Base-by-base conservation (phyloP, 2,113 vertebrate species). In the Telmatochromis brachygnathus region DNA sequence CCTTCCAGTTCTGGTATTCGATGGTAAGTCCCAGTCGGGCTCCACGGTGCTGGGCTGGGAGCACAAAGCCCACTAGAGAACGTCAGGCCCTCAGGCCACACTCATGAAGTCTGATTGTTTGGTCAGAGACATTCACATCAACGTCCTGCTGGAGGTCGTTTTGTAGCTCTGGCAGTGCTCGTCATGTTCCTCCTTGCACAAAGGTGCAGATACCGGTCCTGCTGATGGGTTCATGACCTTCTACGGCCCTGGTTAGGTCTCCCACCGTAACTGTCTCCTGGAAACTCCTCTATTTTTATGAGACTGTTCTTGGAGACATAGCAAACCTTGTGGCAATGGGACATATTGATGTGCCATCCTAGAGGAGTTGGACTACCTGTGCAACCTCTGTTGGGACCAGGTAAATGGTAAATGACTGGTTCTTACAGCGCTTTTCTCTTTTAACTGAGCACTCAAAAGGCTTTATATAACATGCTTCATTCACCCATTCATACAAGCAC, bases 161-260 rank as follows among this genome's bases (percentile, higher is more conserved):
- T 65, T 65, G 60, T 65, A 37, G 60, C 17, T 65, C 60, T 65
- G 17, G 17, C 30, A 5, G 60, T 65, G 60, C 30, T 35, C 60
- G 0, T 65, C 30, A 0, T 65, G 17, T 35, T 65, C 30, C 0
- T 37, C 30, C 30, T n/a, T 37, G 10, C 17, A 65, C 30, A 35
- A n/a, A 65, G 6, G 10, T 0, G 60, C 60, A 65, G 60, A 65
- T 65, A 62, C 17, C 0, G 2, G 60, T 35, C 30, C 60, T 12
- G 30, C 3, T 65, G 60, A 62, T 62, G 58, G 30, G 58, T 62
- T 35, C 17, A 62, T 33, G 58, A 19, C 28, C 58, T 62, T 33
- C 9, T 33, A 19, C 2, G 1, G 2, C 28, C 15, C 28, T 62
- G 28, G 28, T 33, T 33, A 62, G 15, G 0, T 60, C 13, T 58